A percentile compares a stretch with the other conserved stretches of the same genome.
Conservation (phyloP, 2,888 invertebrate genomes). For the Andrena bucephala region DNA sequence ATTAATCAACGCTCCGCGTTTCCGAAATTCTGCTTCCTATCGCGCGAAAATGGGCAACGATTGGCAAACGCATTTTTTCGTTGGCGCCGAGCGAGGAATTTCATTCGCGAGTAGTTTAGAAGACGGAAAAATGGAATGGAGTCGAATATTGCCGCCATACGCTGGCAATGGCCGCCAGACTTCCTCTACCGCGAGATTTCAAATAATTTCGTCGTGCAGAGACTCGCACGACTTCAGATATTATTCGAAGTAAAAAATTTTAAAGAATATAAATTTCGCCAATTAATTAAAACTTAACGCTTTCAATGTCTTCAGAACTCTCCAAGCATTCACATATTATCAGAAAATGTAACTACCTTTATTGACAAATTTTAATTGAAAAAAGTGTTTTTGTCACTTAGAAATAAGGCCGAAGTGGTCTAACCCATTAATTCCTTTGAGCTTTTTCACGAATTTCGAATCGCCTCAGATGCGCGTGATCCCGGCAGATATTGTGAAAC, state of each 20-base stretch:
- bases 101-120: slow-evolving; percentile 55
- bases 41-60: slow-evolving; percentile 6
- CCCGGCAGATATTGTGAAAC: too few species aligned
- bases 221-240: not conserved
- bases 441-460: not conserved
- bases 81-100: slow-evolving; percentile 45
- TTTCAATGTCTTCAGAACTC: not conserved
- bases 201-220: not conserved
- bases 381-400: too few species aligned
- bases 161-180: slow-evolving; percentile 14
- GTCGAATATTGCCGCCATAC: slow-evolving; percentile 46
- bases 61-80: slow-evolving; percentile 24
- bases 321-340: not conserved
- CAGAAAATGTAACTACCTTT: too few species aligned
- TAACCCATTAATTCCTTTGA: not conserved
- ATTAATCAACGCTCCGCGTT: not conserved
- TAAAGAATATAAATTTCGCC: not conserved
- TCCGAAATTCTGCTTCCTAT: not conserved
- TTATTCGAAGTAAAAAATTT: not conserved
- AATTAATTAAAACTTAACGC: not conserved
- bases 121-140: slow-evolving; percentile 27
- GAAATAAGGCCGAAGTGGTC: too few species aligned
- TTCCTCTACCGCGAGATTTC: not conserved
- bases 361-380: too few species aligned
- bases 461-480: not conserved